Base-by-base conservation (phyloP, 1,140 invertebrate species). In the Halesus radiatus region DNA sequence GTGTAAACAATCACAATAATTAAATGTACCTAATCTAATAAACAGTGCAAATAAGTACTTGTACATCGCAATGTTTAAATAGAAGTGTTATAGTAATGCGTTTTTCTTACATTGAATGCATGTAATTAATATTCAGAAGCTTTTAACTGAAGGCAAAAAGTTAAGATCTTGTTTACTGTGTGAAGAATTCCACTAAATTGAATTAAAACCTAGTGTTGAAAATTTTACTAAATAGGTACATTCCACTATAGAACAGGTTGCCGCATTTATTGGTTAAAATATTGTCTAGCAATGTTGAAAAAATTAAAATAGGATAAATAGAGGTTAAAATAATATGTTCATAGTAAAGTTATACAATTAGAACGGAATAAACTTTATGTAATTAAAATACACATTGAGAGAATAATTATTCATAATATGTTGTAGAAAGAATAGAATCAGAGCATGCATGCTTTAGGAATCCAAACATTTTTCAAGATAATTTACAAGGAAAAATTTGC, bases 301-400 rank as follows among this genome's bases (percentile, higher is more conserved):
- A 60, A 20, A 60, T 22, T 3, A 20, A n/a, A 60, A 60, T 60
- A 60, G 7, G 56, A 60, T 60, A 60, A 60, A 60, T 60, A 60
- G 23, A 60, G 16, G 15, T 60, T 22, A 60, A 60, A 60, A 60
- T 13, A 60, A n/a, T 60, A 60, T 60, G 23, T 60, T 60, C 56
- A 60, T 60, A 60, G 56, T 29, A 5, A 29, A 29, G 26, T 60
- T 60, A 60, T 23, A 60, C 37, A 45, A 45, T 60, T 60, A 60
- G 56, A 60, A 60, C 56, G 23, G 23, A 60, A 60, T 60, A 60
- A 60, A 22, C 1, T 60, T 60, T 13, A 60, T 22, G 23, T 60
- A 60, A 23, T 60, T 18, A 60, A 23, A 60, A 60, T 58, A 58
- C 54, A 58, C 54, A 58, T 60, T 60, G 23, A 60, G 23, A 60